Evolutionary conservation across 2,797 vertebrate genomes (phyloP).

Genomic region (Petrocephalus schoutedeni): DNA sequence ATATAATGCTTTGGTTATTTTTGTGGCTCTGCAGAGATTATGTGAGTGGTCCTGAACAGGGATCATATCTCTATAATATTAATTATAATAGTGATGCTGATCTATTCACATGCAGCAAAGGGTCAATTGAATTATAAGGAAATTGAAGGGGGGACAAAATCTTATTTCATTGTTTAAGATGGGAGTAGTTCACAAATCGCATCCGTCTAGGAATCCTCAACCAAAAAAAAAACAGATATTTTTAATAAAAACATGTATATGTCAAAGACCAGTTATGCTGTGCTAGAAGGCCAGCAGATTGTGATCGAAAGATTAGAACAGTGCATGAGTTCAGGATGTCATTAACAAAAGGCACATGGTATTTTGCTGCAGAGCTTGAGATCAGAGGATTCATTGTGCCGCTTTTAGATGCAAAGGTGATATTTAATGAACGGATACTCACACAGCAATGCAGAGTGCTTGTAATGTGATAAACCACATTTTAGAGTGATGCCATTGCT

Average conservation of each 20-base stretch:
- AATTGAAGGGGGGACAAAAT: background rate
- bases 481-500: background rate
- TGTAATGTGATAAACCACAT: background rate
- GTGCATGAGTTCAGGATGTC: background rate
- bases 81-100: background rate
- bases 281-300: background rate
- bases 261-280: background rate
- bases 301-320: background rate
- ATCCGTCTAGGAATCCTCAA: background rate
- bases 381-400: background rate
- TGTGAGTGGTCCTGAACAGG: background rate
- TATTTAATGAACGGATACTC: background rate
- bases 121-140: background rate
- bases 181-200: background rate
- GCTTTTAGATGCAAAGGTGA: background rate
- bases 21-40: background rate
- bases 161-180: background rate
- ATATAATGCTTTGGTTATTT: background rate
- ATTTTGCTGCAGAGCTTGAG: slow-evolving; percentile 1
- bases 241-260: background rate
- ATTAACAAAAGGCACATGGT: background rate
- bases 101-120: background rate
- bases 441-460: background rate
- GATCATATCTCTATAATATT: background rate
- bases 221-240: background rate